phyloP scores from a whole-genome alignment of 2,888 invertebrate species.

The Leucozona laternaria region DNA sequence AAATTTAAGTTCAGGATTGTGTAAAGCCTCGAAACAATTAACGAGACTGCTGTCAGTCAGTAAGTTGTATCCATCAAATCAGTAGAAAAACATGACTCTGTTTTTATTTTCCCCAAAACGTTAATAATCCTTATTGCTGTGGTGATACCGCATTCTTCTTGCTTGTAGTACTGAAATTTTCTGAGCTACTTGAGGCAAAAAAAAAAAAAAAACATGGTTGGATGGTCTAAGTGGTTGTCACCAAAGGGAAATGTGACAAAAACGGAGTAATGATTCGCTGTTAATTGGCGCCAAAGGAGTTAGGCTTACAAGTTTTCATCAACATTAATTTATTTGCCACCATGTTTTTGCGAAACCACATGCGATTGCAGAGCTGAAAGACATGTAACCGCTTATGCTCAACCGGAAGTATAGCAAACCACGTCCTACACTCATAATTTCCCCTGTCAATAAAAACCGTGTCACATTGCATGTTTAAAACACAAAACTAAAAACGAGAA shows the following conservation, averaged over 20 bases:
- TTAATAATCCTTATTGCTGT: constrained; percentile 57
- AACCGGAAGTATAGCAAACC: constrained; percentile 45
- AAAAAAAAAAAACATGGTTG: constrained; percentile 31
- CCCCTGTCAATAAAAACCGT: constrained; percentile 25
- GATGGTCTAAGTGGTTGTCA: constrained; percentile 20
- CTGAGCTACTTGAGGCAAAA: neutral
- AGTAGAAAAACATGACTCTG: constrained; percentile 32
- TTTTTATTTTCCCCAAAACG: constrained; percentile 47
- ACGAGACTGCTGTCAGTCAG: constrained; percentile 41
- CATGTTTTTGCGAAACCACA: neutral
- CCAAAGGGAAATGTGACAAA: constrained; percentile 32
- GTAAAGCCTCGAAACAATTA: constrained; percentile 53
- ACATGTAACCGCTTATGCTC: neutral
- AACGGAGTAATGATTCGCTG: constrained; percentile 35
- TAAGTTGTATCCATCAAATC: constrained; percentile 49
- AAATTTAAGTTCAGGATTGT: neutral
- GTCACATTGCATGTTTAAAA: constrained; percentile 42
- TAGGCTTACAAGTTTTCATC: constrained; percentile 34
- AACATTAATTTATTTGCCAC: neutral
- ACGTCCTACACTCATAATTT: neutral
- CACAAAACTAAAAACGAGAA: neutral
- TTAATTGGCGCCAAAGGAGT: constrained; percentile 45
- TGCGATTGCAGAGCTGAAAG: constrained; percentile 2
- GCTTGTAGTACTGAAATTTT: constrained; percentile 37
- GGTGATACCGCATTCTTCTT: constrained; percentile 24